Percentiles rank a stretch among this genome's conserved stretches.
Evolutionary conservation across 1,140 invertebrate species (phyloP).

Genomic region (Acarapis woodi): DNA sequence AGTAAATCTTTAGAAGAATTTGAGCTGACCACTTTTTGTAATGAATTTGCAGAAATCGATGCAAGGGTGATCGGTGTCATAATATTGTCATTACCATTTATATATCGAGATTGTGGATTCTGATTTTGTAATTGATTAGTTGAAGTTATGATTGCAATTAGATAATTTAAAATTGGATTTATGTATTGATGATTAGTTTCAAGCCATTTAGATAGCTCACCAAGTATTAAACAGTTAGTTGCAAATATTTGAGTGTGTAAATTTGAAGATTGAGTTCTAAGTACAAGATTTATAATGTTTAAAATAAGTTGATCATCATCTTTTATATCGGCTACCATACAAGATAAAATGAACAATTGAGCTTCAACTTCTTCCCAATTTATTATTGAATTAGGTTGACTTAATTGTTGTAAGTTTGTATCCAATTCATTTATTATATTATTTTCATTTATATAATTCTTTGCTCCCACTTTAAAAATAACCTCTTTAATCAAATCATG

Average conservation of each 20-base stretch:
- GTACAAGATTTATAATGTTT: constrained; percentile 5
- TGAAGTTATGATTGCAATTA: constrained; percentile 6
- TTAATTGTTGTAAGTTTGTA: not conserved
- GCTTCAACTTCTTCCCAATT: constrained; percentile 9
- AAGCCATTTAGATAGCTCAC: constrained; percentile 83
- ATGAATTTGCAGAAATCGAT: not conserved
- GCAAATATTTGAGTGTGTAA: constrained; percentile 47
- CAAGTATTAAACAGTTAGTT: constrained; percentile 57
- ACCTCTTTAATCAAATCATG: constrained; percentile 84
- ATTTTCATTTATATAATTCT: constrained; percentile 6
- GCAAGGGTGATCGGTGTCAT: not conserved
- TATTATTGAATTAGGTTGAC: not conserved
- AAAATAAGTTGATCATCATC: constrained; percentile 1
- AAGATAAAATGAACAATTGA: constrained; percentile 8
- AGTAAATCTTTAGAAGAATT: constrained; percentile 3
- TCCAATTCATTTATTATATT: constrained; percentile 7
- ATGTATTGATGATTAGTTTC: constrained; percentile 39
- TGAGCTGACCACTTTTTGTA: constrained; percentile 5
- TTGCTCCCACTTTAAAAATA: constrained; percentile 62
- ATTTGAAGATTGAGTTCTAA: not conserved
- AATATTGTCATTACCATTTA: not conserved
- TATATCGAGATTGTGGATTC: no score
- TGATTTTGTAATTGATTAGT: not conserved
- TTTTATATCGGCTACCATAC: constrained; percentile 3
- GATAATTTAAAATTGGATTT: constrained; percentile 5